phyloP scores from a whole-genome alignment of 2,113 vertebrate species.

The Machaerirhynchus nigripectus region DNA sequence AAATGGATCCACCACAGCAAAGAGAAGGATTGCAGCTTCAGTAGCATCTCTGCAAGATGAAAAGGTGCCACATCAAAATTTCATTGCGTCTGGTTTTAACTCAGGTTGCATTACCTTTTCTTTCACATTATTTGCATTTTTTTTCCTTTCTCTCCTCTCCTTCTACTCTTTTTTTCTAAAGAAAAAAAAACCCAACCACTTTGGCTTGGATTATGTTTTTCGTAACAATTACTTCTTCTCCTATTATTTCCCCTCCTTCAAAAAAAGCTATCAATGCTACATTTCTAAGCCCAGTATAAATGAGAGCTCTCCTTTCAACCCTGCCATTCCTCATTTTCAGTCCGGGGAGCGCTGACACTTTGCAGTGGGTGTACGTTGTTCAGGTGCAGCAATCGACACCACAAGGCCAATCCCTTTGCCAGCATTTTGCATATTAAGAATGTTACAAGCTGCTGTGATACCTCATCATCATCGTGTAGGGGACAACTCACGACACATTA shows the following conservation, averaged over 20 bases:
- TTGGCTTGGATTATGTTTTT: neutral
- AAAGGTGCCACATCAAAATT: neutral
- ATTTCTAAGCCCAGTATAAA: neutral
- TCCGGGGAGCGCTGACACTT: accelerated
- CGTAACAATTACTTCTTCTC: neutral
- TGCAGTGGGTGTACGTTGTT: neutral
- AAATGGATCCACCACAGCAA: neutral
- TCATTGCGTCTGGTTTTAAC: neutral
- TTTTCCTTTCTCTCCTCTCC: neutral
- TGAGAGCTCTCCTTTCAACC: neutral
- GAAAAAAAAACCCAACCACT: neutral
- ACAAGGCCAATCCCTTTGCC: neutral
- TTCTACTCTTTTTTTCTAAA: neutral
- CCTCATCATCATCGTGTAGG: neutral
- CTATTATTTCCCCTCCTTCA: neutral
- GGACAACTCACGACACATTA: neutral
- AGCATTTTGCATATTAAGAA: neutral
- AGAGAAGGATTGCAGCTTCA: neutral
- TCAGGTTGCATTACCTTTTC: neutral
- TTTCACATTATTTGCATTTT: neutral
- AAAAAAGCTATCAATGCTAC: neutral
- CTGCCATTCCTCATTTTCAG: neutral
- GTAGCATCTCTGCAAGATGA: neutral
- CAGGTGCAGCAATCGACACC: neutral
- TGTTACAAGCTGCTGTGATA: neutral